These are phyloP conservation scores for Papilio glaucus DNA, from an alignment of 1,140 invertebrate genomes.

Conservation along the genomic window DNA sequence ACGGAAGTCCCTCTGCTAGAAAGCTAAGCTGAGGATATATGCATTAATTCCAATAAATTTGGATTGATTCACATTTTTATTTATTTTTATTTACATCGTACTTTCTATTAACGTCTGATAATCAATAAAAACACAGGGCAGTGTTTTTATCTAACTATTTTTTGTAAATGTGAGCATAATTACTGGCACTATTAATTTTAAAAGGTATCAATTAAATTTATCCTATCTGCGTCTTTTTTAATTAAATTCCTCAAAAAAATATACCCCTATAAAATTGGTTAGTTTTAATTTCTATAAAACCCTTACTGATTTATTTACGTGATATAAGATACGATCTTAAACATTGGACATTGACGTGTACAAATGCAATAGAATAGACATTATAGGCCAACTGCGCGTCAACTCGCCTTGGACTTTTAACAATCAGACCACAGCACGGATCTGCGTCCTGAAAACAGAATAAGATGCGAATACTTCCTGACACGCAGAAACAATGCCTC, in stretches of 20 bases:
- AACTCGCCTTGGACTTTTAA: slow-evolving; percentile 45
- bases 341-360: neutral
- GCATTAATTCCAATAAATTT: slow-evolving; percentile 33
- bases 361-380: neutral
- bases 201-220: no score
- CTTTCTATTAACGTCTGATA: neutral
- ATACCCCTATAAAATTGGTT: no score
- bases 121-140: no score
- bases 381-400: neutral
- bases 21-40: slow-evolving; percentile 41
- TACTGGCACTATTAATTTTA: no score
- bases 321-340: no score
- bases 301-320: neutral
- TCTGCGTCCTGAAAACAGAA: slow-evolving; percentile 64
- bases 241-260: no score
- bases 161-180: no score
- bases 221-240: no score
- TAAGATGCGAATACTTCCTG: slow-evolving; percentile 68
- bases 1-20: slow-evolving; percentile 49
- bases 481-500: slow-evolving; percentile 74
- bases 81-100: neutral
- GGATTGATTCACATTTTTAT: neutral
- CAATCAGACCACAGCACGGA: slow-evolving; percentile 59
- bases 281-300: no score
- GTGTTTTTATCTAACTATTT: no score